Percentiles rank a stretch among this genome's conserved stretches.
Conservation (phyloP, 2,888 invertebrate species). For the Pterobdella sp. region DNA sequence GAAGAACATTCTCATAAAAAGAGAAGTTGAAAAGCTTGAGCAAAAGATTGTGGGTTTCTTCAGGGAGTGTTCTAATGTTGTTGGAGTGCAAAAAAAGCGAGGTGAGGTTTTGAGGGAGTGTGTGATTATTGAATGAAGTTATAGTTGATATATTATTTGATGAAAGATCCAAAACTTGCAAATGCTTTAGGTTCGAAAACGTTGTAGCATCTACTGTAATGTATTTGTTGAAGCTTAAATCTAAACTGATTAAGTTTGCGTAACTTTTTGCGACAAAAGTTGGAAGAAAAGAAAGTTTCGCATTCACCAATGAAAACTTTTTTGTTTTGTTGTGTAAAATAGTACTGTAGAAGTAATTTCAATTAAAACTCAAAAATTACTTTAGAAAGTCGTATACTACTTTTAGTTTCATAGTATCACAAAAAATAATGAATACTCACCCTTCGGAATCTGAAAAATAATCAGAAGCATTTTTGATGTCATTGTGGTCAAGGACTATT, state of each 20-base stretch:
- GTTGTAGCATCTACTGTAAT: slow-evolving; percentile 28
- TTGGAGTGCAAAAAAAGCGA: slow-evolving; percentile 34
- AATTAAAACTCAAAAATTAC: too few species aligned
- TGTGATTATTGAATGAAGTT: slow-evolving; percentile 26
- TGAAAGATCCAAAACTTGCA: slow-evolving; percentile 34
- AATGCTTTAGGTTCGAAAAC: slow-evolving; percentile 28
- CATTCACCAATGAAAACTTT: slow-evolving; percentile 31
- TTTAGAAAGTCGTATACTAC: too few species aligned
- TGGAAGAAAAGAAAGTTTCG: slow-evolving; percentile 29
- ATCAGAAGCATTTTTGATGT: slow-evolving; percentile 32
- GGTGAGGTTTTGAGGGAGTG: slow-evolving; percentile 23
- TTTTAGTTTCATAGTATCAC: too few species aligned
- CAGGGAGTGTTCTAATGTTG: slow-evolving; percentile 33
- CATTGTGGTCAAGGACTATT: slow-evolving; percentile 35
- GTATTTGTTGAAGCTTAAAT: slow-evolving; percentile 33
- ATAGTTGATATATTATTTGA: slow-evolving; percentile 33
- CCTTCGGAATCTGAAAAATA: slow-evolving; percentile 19
- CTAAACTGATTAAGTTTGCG: slow-evolving; percentile 28
- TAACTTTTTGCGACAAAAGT: slow-evolving; percentile 24
- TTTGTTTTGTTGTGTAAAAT: slow-evolving; percentile 24
- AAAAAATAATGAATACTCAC: not conserved
- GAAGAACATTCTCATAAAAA: slow-evolving; percentile 35
- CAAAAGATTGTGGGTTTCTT: slow-evolving; percentile 29
- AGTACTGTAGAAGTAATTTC: not conserved
- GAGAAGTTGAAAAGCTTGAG: slow-evolving; percentile 31